Percentiles rank a stretch among this genome's conserved stretches.
Evolutionary conservation across 2,888 invertebrate genomes (phyloP).

Genomic region (Ochropleura leucogaster): DNA sequence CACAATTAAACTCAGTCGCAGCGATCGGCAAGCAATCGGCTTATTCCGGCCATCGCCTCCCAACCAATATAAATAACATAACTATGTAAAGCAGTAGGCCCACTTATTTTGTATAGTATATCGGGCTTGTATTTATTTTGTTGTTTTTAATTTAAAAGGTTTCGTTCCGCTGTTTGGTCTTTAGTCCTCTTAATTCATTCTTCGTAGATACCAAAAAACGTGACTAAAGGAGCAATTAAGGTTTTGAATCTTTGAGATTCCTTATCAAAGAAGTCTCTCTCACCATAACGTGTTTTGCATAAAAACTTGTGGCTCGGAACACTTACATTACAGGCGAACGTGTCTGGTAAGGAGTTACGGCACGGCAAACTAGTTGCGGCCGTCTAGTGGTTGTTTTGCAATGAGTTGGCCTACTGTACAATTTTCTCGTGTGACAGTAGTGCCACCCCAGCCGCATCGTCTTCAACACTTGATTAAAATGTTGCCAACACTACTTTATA

Average conservation of each 20-base stretch:
- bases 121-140: neutral
- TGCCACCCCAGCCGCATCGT: neutral
- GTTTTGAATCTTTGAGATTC: neutral
- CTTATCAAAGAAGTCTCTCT: neutral
- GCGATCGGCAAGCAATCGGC: slow-evolving; percentile 52
- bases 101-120: neutral
- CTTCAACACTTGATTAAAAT: slow-evolving; percentile 52
- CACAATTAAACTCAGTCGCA: slow-evolving; percentile 48
- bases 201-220: neutral
- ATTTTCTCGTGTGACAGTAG: neutral
- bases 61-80: slow-evolving; percentile 14
- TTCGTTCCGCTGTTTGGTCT: neutral
- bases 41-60: slow-evolving; percentile 49
- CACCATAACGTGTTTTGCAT: neutral
- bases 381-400: neutral
- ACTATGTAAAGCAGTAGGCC: slow-evolving; percentile 16
- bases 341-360: neutral
- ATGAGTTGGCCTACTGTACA: slow-evolving; percentile 14
- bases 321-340: neutral
- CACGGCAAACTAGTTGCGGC: neutral
- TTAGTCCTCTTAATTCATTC: neutral
- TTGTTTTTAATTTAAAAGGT: neutral
- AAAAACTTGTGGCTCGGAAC: neutral
- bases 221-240: neutral
- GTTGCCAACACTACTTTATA: slow-evolving; percentile 24